Evolutionary conservation across 2,797 vertebrate species (phyloP).

Genomic region (Diplodus puntazzo): DNA sequence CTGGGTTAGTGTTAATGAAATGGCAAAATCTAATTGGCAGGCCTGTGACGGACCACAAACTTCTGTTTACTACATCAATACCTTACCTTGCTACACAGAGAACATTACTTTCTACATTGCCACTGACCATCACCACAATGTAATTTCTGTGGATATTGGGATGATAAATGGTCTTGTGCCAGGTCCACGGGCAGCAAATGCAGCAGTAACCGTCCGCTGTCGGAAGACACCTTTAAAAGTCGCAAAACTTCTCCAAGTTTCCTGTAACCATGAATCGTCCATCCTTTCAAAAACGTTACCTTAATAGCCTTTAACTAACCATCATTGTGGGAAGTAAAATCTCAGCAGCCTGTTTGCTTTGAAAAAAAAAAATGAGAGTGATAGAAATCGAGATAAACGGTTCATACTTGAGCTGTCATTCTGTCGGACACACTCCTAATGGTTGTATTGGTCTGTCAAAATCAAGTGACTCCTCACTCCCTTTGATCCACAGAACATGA

Average conservation of each 20-base stretch:
- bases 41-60: neutral
- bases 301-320: conserved; percentile 9
- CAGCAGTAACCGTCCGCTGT: neutral
- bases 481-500: conserved; percentile 58
- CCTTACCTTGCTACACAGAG: neutral
- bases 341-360: neutral
- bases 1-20: neutral
- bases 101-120: too few relatives aligned
- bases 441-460: conserved; percentile 62
- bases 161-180: neutral
- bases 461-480: conserved; percentile 39
- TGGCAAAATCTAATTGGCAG: neutral
- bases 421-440: conserved; percentile 28
- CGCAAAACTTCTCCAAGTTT: conserved; percentile 9
- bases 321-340: conserved; percentile 35
- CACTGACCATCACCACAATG: neutral
- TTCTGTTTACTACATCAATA: neutral
- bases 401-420: conserved; percentile 49
- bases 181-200: neutral
- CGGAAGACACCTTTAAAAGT: conserved; percentile 1
- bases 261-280: conserved; percentile 1
- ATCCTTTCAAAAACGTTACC: neutral
- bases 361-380: conserved; percentile 1
- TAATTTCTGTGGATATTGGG: too few relatives aligned
- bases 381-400: conserved; percentile 29